phyloP scores from a whole-genome alignment of 2,888 invertebrate genomes.

The Zygogramma bicolorata region DNA sequence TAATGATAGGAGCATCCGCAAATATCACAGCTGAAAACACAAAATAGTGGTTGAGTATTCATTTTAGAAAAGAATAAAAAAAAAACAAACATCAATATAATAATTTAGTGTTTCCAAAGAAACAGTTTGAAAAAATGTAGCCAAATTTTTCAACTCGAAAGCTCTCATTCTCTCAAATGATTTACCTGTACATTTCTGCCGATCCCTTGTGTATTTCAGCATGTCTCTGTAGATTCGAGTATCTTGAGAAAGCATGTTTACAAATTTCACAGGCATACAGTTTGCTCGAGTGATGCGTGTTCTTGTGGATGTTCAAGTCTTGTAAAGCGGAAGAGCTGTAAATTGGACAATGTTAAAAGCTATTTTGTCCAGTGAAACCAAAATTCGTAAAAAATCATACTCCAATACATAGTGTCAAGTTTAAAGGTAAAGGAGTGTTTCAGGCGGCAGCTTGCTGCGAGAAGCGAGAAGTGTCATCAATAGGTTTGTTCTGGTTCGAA shows the following conservation, averaged over 20 bases:
- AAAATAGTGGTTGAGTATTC: not conserved
- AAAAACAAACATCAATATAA: too few species aligned
- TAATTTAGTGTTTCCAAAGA: too few species aligned
- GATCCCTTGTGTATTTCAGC: conserved; percentile 60
- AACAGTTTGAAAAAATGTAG: too few species aligned
- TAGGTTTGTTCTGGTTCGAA: too few species aligned
- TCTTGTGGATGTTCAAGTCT: conserved; percentile 66
- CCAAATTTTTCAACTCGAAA: not conserved
- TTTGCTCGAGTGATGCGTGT: conserved; percentile 58
- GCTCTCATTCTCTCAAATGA: not conserved
- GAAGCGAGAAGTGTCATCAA: too few species aligned
- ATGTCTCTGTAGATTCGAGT: conserved; percentile 61
- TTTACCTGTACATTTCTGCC: conserved; percentile 51
- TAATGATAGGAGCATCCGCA: conserved; percentile 63
- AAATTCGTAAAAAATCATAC: conserved; percentile 63
- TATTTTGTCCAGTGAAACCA: conserved; percentile 66
- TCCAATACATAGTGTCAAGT: too few species aligned
- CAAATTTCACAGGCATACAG: conserved; percentile 58
- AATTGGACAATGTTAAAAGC: too few species aligned
- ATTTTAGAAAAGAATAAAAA: not conserved
- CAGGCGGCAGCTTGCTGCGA: too few species aligned
- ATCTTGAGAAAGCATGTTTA: conserved; percentile 59
- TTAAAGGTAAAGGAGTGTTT: too few species aligned
- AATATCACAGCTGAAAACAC: conserved; percentile 56
- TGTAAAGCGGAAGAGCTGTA: too few species aligned